Evolutionary conservation across 2,888 invertebrate genomes (phyloP), one percentile per base, ranked within the genome.

Genomic region (Orchestes rusci): DNA sequence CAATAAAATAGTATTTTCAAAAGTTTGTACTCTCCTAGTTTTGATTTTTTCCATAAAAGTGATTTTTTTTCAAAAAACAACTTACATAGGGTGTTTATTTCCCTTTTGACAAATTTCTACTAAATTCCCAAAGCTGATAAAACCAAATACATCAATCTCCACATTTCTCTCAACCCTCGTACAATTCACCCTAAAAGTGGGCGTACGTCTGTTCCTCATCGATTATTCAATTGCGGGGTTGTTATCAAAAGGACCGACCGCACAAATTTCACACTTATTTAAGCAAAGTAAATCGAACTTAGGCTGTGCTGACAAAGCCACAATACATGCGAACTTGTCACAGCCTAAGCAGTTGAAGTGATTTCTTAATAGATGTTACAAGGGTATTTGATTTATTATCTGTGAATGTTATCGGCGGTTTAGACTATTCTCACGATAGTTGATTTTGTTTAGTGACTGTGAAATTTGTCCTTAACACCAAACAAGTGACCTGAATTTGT

Each of bases 181-280:
- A 43, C 16, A 12, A 7, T 23, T 8, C 5, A 20, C 13, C 36
- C 37, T 28, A 18, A 16, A 4, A 16, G 29, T 12, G 13, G 31
- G 40, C 15, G 40, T 36, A 40, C 35, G 35, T 40, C 33, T 40
- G 39, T 32, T 30, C n/a, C 13, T 36, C 31, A 45, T 45, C 35
- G 40, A 45, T 45, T 45, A 45, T 45, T 45, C 45, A 40, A 45
- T 45, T 40, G 40, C 23, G 35, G 40, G 17, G 30, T 36, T 18
- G 31, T 36, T 15, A 36, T 39, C 30, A 36, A 30, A 35, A 45
- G 30, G 19, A 36, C 19, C 36, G 23, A 45, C 44, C 44, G 28
- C 27, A 23, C 35, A 17, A 39, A 45, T 45, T 45, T 45, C 36
- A 45, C 40, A 28, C 20, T 36, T 45, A 30, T 35, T 31, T 39